Percentiles rank a stretch among this genome's conserved stretches.
Conservation (phyloP, 2,113 vertebrate species). For the Brachypteracias leptosomus region DNA sequence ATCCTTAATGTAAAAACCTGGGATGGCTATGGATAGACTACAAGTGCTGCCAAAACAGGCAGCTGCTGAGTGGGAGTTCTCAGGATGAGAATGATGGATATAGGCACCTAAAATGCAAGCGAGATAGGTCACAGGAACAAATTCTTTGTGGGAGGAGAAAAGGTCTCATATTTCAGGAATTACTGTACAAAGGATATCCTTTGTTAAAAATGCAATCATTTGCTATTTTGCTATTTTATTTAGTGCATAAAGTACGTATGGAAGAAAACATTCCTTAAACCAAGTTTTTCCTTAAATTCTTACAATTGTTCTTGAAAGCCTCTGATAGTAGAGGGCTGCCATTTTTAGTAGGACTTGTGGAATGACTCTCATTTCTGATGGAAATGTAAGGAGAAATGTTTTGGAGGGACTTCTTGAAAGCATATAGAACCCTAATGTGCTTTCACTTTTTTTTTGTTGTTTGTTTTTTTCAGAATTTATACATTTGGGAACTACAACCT, state of each 20-base stretch:
- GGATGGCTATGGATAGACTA: neutral
- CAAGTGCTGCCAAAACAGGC: conserved; percentile 42
- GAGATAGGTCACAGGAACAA: conserved; percentile 1
- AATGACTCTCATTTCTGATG: neutral
- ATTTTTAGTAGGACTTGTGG: neutral
- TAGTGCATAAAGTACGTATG: neutral
- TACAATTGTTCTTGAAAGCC: neutral
- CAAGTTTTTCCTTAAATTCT: neutral
- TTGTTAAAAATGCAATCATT: neutral
- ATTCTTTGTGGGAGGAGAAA: neutral
- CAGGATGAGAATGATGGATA: conserved; percentile 21
- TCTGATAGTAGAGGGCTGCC: neutral
- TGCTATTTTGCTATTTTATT: neutral
- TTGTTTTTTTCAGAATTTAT: neutral
- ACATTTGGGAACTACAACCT: neutral
- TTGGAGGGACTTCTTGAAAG: neutral
- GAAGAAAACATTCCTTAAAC: neutral
- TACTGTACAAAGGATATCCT: conserved; percentile 2
- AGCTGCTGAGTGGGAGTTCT: conserved; percentile 64
- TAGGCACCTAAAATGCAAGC: conserved; percentile 32
- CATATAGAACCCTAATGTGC: neutral
- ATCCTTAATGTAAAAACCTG: conserved; percentile 49
- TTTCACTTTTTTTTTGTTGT: neutral
- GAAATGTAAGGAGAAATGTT: neutral
- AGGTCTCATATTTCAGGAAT: conserved; percentile 29